Percentiles rank a stretch among this genome's conserved stretches.
phyloP scores from a whole-genome alignment of 1,140 invertebrate genomes.

The Bombus breviceps region DNA sequence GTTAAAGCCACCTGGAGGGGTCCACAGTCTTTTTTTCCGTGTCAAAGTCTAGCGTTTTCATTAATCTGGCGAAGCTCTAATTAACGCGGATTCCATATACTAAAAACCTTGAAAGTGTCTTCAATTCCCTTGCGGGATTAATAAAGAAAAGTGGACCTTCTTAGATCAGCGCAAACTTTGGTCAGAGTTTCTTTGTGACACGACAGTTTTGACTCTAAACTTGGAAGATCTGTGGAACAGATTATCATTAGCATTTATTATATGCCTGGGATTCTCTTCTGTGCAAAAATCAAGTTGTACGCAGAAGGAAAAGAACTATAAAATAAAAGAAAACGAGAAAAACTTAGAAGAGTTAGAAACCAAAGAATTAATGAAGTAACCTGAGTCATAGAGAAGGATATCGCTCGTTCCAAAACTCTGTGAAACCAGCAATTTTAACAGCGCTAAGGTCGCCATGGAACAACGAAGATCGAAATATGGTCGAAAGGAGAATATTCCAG shows the following conservation, averaged over 20 bases:
- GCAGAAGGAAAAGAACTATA: neutral
- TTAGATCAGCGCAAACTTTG: neutral
- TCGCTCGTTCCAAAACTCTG: neutral
- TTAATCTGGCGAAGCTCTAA: conserved; percentile 53
- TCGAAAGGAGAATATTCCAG: neutral
- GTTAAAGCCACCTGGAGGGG: neutral
- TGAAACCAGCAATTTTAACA: too few relatives aligned
- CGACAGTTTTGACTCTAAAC: neutral
- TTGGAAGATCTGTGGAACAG: neutral
- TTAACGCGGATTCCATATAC: conserved; percentile 26
- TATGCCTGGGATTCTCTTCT: too few relatives aligned
- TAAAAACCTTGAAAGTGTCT: neutral
- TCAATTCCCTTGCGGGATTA: neutral
- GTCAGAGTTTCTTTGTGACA: neutral
- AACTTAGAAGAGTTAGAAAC: neutral
- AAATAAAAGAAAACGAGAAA: neutral
- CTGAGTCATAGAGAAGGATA: neutral
- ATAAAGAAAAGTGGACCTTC: neutral
- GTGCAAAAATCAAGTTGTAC: neutral
- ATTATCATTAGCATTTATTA: too few relatives aligned
- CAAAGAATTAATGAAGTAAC: neutral
- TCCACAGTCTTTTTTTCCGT: neutral
- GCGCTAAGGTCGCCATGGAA: neutral
- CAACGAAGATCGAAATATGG: neutral
- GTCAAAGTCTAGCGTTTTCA: conserved; percentile 53